A percentile compares a stretch with the other conserved stretches of the same genome.
Conservation (phyloP, 2,113 vertebrate species). For the Erpornis zantholeuca region DNA sequence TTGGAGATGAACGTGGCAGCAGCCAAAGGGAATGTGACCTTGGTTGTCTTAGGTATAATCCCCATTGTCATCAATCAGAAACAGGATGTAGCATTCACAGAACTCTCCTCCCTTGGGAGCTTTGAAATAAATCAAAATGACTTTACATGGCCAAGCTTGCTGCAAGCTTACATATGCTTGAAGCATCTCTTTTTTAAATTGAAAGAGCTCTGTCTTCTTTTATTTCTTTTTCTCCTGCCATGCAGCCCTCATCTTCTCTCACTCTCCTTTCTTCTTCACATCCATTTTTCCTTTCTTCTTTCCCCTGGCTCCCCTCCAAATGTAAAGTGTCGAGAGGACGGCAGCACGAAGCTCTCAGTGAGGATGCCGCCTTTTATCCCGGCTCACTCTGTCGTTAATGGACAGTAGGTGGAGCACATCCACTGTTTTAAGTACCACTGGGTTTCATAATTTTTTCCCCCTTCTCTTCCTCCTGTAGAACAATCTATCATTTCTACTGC, state of each 20-base stretch:
- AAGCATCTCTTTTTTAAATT: neutral
- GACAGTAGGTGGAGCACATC: conserved; percentile 71
- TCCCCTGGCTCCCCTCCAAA: neutral
- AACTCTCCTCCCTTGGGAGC: neutral
- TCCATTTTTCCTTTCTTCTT: neutral
- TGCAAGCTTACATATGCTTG: neutral
- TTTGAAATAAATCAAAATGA: neutral
- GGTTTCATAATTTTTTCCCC: neutral
- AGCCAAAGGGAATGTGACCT: neutral
- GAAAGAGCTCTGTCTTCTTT: neutral
- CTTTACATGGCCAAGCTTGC: neutral
- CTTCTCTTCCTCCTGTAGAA: neutral
- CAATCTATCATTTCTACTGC: conserved; percentile 52
- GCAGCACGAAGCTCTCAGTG: neutral
- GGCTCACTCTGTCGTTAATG: neutral
- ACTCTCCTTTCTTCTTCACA: neutral
- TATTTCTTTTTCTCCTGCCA: neutral
- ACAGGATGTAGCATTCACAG: neutral
- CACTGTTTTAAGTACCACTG: neutral
- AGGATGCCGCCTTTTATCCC: neutral
- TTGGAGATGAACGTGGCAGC: neutral
- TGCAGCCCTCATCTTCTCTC: neutral
- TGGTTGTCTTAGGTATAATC: neutral
- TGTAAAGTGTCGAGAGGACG: neutral
- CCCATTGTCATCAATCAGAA: neutral